These are phyloP conservation scores for Labeo rohita DNA, from an alignment of 2,113 vertebrate genomes.

Conservation along the genomic window DNA sequence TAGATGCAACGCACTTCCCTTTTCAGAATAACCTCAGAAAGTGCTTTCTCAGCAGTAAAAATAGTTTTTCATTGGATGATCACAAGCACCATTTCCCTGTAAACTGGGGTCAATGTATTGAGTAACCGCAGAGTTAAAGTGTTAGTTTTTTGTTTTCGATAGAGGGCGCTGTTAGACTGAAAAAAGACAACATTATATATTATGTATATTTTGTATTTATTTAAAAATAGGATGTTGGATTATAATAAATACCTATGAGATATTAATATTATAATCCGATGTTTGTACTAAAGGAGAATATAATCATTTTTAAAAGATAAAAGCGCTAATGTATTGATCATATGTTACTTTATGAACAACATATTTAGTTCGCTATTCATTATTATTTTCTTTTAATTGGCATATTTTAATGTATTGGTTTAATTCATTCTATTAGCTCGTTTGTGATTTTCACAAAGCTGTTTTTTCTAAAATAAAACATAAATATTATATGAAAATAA, in stretches of 20 bases:
- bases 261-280: not conserved
- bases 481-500: not conserved
- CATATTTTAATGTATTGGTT: not conserved
- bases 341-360: too few relatives aligned
- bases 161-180: not conserved
- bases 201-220: not conserved
- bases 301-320: too few relatives aligned
- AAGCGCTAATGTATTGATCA: too few relatives aligned
- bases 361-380: not conserved
- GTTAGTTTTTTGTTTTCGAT: not conserved
- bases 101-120: not conserved
- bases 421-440: not conserved
- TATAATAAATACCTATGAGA: not conserved
- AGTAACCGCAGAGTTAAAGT: not conserved
- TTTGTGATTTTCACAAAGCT: not conserved
- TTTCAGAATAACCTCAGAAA: not conserved
- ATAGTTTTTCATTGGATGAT: not conserved
- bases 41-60: slow-evolving; percentile 3
- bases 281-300: too few relatives aligned
- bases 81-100: not conserved
- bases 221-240: not conserved
- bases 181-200: not conserved
- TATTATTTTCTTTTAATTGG: not conserved
- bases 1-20: not conserved
- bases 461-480: not conserved